These are phyloP conservation scores for Odontamblyopus rebecca DNA, from an alignment of 2,797 vertebrate genomes.

Conservation along the genomic window DNA sequence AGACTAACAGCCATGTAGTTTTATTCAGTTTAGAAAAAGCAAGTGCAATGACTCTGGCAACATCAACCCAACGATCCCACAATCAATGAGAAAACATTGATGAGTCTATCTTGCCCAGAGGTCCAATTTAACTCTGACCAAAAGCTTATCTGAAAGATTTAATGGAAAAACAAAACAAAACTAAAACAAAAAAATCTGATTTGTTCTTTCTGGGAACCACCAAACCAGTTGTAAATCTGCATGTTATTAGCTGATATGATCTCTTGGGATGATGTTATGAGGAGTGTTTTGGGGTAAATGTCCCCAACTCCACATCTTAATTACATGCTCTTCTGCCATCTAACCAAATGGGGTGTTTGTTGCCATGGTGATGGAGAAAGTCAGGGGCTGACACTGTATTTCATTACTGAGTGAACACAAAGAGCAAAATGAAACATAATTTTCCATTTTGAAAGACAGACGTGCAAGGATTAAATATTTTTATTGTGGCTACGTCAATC, in stretches of 20 bases:
- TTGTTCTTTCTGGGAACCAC: neutral
- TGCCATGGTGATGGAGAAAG: conserved; percentile 58
- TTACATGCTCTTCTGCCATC: conserved; percentile 49
- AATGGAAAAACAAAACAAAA: neutral
- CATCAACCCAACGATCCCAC: conserved; percentile 13
- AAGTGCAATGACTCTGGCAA: conserved; percentile 27
- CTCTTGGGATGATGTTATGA: conserved; percentile 15
- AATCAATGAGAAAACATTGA: conserved; percentile 15
- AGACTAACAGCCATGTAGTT: conserved; percentile 40
- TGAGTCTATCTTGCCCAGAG: neutral
- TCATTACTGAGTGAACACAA: conserved; percentile 56
- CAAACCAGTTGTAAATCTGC: neutral
- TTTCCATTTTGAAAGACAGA: conserved; percentile 38
- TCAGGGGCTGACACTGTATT: conserved; percentile 46
- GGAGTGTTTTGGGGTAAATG: conserved; percentile 29
- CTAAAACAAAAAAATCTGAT: neutral
- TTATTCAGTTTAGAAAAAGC: conserved; percentile 34
- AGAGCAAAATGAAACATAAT: conserved; percentile 54
- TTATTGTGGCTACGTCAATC: conserved; percentile 25
- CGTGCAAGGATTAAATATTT: conserved; percentile 31
- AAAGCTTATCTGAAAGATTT: neutral
- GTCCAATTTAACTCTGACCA: neutral
- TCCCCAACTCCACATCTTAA: conserved; percentile 37
- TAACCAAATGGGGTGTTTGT: conserved; percentile 51
- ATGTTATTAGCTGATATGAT: conserved; percentile 1